Conservation (phyloP, 2,113 vertebrate genomes). For the Struthio camelus region DNA sequence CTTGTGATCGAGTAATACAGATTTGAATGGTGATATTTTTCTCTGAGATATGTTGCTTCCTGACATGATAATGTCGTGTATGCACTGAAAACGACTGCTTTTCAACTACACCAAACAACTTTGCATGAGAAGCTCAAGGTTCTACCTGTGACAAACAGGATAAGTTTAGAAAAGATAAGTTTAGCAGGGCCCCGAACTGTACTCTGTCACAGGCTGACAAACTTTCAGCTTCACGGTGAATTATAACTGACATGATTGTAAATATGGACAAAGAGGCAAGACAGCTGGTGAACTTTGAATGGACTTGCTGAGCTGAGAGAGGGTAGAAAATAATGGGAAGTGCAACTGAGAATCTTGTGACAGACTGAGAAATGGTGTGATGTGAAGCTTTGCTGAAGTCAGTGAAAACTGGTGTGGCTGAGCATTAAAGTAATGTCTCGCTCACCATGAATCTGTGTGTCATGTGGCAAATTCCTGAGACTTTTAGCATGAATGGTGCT, state of each 20-base stretch:
- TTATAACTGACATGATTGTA: background rate
- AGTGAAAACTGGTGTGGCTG: background rate
- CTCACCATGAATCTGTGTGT: background rate
- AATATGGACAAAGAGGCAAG: background rate
- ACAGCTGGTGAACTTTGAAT: background rate
- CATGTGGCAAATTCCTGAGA: background rate
- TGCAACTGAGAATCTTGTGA: background rate
- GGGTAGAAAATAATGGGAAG: conserved; percentile 2
- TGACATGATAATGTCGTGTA: background rate
- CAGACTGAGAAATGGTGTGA: background rate
- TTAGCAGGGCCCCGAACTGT: background rate
- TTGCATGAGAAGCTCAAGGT: background rate
- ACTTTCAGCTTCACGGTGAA: conserved; percentile 31
- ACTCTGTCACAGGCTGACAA: background rate
- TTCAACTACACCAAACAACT: background rate
- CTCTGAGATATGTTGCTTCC: conserved; percentile 2
- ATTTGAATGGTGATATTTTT: conserved; percentile 8
- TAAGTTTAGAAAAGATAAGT: conserved; percentile 25
- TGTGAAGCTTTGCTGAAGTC: background rate
- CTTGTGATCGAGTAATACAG: background rate
- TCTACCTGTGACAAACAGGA: background rate
- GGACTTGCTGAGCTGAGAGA: background rate
- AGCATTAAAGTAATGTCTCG: background rate
- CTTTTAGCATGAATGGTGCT: background rate
- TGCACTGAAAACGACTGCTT: background rate